phyloP scores from a whole-genome alignment of 2,113 vertebrate species.

The Rafetus swinhoei region DNA sequence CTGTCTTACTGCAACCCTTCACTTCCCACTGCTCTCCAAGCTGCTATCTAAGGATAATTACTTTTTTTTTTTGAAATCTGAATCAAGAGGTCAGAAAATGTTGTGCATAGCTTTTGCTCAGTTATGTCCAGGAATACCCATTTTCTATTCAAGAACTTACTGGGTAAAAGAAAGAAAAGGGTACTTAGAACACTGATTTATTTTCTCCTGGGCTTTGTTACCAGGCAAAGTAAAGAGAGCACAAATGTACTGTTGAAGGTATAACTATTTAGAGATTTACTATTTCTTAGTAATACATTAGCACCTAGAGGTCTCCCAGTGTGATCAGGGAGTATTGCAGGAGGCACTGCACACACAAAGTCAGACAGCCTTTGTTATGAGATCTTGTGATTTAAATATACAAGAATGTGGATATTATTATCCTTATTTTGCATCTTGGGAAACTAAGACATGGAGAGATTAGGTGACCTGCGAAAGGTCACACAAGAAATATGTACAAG shows the following conservation, averaged over 20 bases:
- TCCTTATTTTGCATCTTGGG: neutral
- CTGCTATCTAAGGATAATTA: neutral
- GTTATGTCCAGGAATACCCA: too few species aligned
- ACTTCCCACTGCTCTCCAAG: too few species aligned
- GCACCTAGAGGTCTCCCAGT: neutral
- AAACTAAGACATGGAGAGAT: neutral
- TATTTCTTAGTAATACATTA: neutral
- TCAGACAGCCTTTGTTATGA: neutral
- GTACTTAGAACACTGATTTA: neutral
- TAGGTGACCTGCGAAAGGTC: too few species aligned
- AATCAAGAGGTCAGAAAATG: neutral
- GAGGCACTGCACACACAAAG: neutral
- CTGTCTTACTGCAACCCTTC: too few species aligned
- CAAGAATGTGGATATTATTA: neutral
- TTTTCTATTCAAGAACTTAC: neutral
- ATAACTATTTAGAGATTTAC: neutral
- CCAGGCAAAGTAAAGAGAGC: neutral
- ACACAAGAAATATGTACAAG: too few species aligned
- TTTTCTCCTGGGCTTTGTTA: neutral
- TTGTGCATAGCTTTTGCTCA: neutral
- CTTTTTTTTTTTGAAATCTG: neutral
- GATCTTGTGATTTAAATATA: neutral
- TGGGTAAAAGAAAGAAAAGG: neutral
- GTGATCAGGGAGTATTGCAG: neutral
- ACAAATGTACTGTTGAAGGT: neutral